phyloP scores from a whole-genome alignment of 2,888 invertebrate species.

The Cryptocephalus primarius region DNA sequence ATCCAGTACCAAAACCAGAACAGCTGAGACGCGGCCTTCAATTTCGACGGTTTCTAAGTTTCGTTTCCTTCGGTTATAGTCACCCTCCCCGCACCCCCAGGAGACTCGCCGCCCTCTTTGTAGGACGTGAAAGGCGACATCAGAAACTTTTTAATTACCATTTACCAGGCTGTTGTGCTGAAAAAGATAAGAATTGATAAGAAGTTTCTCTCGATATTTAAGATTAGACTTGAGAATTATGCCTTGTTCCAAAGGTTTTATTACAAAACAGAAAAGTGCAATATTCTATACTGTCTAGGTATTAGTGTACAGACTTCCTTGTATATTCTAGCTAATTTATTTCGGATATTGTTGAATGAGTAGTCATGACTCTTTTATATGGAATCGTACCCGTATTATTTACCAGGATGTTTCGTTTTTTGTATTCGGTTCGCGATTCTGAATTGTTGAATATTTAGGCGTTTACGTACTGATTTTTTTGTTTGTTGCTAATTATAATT shows the following conservation, averaged over 20 bases:
- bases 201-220: conserved; percentile 11
- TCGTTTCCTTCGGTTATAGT: neutral
- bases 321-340: conserved; percentile 10
- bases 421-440: no score
- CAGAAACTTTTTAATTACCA: conserved; percentile 10
- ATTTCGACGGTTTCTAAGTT: conserved; percentile 26
- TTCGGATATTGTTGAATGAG: neutral
- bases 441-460: no score
- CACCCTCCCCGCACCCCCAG: no score
- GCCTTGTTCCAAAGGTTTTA: conserved; percentile 11
- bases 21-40: conserved; percentile 31
- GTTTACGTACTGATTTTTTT: no score
- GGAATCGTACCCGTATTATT: no score
- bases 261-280: conserved; percentile 5
- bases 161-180: conserved; percentile 21
- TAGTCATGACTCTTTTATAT: no score
- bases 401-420: no score
- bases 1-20: conserved; percentile 34
- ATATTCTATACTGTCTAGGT: conserved; percentile 1
- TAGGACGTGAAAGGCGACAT: no score
- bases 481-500: no score
- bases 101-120: no score
- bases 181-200: conserved; percentile 14
- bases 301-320: conserved; percentile 7
- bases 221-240: conserved; percentile 11